A percentile compares a stretch with the other conserved stretches of the same genome.
Conservation (phyloP, 2,113 vertebrate species). For the Oriolus oriolus region DNA sequence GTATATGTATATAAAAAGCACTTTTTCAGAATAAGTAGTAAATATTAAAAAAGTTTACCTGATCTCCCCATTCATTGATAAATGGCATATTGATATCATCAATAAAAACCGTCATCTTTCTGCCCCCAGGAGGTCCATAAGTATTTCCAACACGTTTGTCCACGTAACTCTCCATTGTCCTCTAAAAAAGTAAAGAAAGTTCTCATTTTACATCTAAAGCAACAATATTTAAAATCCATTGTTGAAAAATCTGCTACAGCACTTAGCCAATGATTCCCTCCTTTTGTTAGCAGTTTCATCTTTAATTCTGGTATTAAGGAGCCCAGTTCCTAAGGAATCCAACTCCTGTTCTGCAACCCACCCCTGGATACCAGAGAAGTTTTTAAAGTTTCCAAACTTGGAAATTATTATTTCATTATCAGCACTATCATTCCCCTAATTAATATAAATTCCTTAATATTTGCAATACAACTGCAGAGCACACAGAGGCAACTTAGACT, state of each 20-base stretch:
- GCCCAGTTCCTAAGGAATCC: background rate
- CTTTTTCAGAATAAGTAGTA: background rate
- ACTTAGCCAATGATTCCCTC: background rate
- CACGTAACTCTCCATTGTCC: constrained; percentile 78
- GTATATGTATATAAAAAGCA: background rate
- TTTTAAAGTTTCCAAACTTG: background rate
- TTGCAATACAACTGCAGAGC: background rate
- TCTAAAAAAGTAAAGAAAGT: constrained; percentile 46
- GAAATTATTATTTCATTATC: background rate
- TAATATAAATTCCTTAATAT: background rate
- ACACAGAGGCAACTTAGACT: background rate
- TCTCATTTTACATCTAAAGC: background rate
- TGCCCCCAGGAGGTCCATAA: constrained; percentile 77
- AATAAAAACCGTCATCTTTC: constrained; percentile 80
- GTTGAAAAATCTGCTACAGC: background rate
- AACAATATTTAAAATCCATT: background rate
- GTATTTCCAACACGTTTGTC: constrained; percentile 78
- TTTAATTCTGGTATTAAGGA: background rate
- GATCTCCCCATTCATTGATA: constrained; percentile 83
- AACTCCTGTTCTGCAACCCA: background rate
- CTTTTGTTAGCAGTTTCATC: background rate
- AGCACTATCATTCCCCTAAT: background rate
- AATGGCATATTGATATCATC: constrained; percentile 82
- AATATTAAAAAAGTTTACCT: constrained; percentile 59
- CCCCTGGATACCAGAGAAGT: background rate